Evolutionary conservation across 1,140 invertebrate species (phyloP).

Genomic region (Myzus persicae): DNA sequence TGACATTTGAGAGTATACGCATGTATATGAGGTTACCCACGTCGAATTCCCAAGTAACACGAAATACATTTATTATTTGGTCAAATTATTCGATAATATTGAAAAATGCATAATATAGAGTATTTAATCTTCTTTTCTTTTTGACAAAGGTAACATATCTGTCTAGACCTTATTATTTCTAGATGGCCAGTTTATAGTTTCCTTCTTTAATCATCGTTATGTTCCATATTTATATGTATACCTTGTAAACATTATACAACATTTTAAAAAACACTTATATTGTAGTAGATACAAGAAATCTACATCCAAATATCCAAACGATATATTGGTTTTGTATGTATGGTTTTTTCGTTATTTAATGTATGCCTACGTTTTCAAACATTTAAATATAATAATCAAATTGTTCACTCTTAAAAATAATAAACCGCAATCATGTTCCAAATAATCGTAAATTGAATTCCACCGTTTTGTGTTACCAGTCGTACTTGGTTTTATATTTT

Average conservation of each 20-base stretch:
- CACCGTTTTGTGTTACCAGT: background rate
- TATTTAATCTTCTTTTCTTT: background rate
- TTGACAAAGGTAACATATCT: background rate
- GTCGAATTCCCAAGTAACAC: no score
- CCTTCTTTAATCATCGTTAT: no score
- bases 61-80: no score
- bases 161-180: background rate
- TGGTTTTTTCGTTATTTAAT: background rate
- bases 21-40: no score
- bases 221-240: no score
- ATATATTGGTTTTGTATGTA: background rate
- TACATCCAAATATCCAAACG: background rate
- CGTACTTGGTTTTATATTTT: background rate
- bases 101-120: no score
- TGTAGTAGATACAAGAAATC: no score
- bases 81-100: no score
- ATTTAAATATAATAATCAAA: background rate
- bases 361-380: background rate
- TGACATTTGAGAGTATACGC: no score
- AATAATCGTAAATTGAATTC: background rate
- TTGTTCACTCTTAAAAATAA: background rate
- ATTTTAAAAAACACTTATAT: no score
- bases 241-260: no score
- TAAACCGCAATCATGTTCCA: background rate
- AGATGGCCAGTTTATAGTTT: background rate